Evolutionary conservation across 2,113 vertebrate genomes (phyloP), one percentile per base, ranked within the genome.

Genomic region (Rallus limicola): DNA sequence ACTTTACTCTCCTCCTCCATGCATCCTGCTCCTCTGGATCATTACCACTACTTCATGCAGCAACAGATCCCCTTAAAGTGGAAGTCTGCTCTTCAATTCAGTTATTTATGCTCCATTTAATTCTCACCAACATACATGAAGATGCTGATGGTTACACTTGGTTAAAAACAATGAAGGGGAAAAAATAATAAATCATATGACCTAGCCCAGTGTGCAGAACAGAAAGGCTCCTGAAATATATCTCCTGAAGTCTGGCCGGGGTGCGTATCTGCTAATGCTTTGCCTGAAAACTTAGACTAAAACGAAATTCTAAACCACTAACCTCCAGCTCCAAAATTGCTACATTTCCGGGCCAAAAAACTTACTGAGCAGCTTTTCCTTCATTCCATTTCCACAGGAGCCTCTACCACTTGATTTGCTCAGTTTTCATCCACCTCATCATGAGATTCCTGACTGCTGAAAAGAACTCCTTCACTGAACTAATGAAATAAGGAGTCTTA

Each of bases 401-500:
- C 18, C 31, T 55, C 82, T 4, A 12, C 52, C 0, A 7, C 31
- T 88, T 38, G 92, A 80, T 89, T 88, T 87, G 67, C 83, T 92
- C 84, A 65, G 83, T 87, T 97, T 96, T 96, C 4, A 1, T 76
- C 67, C 83, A 91, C 77, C 91, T 96, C 95, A 82, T 89, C 92
- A 82, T 29, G 50, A 95, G 91, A 89, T 82, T 94, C 88, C 86
- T 74, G 91, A 67, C 84, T 83, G 79, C 74, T 92, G 44, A 76
- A 95, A 95, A 95, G 94, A 93, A 87, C 95, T 93, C 59, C 21
- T 29, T 96, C 96, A 96, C 95, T 85, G 88, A 94, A 95, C 92
- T 98, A 98, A 98, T 97, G 95, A 98, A 98, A 97, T 75, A 88
- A 97, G 94, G 95, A 92, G 91, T 94, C 97, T 96, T 96, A 90